Evolutionary conservation across 2,888 invertebrate species (phyloP).

Genomic region (Gastrophysa polygoni): DNA sequence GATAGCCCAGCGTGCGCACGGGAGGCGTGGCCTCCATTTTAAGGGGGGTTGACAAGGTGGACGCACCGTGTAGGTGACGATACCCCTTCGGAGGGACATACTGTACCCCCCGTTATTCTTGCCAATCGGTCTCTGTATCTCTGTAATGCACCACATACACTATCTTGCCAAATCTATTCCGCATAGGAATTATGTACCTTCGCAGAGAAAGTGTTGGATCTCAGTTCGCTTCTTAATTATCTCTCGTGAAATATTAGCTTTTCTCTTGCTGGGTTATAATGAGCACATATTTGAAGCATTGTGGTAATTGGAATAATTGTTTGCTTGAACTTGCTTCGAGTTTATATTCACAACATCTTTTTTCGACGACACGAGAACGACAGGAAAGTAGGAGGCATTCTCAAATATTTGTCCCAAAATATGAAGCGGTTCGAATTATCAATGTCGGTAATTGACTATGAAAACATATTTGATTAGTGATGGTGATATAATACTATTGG

Average conservation of each 20-base stretch:
- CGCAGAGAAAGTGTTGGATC: slow-evolving; percentile 24
- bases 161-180: slow-evolving; percentile 32
- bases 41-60: slow-evolving; percentile 57
- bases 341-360: background rate
- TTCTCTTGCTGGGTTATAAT: background rate
- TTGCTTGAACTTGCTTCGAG: background rate
- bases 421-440: too few species aligned
- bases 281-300: slow-evolving; percentile 2
- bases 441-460: too few species aligned
- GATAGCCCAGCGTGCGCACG: slow-evolving; percentile 57
- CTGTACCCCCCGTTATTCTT: slow-evolving; percentile 43
- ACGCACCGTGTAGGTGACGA: slow-evolving; percentile 56
- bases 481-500: too few species aligned
- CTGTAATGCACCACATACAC: slow-evolving; percentile 12
- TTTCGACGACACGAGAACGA: background rate
- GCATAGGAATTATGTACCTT: slow-evolving; percentile 7
- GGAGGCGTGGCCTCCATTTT: slow-evolving; percentile 51
- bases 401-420: too few species aligned
- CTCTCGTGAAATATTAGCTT: slow-evolving; percentile 4
- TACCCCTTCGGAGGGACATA: slow-evolving; percentile 51
- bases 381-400: background rate
- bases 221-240: slow-evolving; percentile 6
- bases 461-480: too few species aligned
- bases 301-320: background rate
- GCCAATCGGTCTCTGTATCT: slow-evolving; percentile 32